These are phyloP conservation scores for Upupa epops DNA, from an alignment of 2,113 vertebrate genomes.

Conservation along the genomic window DNA sequence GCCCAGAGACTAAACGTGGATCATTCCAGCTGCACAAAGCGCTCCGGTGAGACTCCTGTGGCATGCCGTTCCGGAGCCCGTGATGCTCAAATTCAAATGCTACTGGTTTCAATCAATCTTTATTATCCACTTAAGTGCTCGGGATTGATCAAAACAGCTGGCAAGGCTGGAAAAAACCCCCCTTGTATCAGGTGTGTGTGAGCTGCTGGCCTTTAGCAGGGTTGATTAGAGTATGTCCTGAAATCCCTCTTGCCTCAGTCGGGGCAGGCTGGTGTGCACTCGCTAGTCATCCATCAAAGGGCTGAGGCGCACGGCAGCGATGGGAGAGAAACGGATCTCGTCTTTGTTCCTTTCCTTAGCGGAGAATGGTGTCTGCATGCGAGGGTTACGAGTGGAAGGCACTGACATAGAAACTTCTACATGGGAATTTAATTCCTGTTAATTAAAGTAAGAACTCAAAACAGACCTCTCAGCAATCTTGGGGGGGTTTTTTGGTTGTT, in stretches of 20 bases:
- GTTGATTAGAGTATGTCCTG: conserved; percentile 68
- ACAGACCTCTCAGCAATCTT: conserved; percentile 81
- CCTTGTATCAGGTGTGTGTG: conserved; percentile 62
- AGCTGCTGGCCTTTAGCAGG: conserved; percentile 67
- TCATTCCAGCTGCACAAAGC: not conserved
- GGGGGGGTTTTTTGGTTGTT: conserved; percentile 62
- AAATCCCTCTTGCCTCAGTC: conserved; percentile 78
- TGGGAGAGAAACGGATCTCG: conserved; percentile 71
- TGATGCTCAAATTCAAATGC: conserved; percentile 22
- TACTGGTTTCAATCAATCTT: conserved; percentile 10
- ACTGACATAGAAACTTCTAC: conserved; percentile 65
- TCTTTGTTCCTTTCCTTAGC: conserved; percentile 53
- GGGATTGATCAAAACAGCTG: conserved; percentile 58
- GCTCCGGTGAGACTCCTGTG: not conserved
- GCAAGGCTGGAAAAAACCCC: not conserved
- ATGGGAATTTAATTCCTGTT: conserved; percentile 78
- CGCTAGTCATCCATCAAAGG: conserved; percentile 81
- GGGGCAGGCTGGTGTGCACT: conserved; percentile 70
- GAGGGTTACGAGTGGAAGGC: conserved; percentile 75
- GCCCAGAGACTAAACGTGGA: not conserved
- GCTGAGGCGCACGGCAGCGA: conserved; percentile 52
- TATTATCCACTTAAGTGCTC: conserved; percentile 4
- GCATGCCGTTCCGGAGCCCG: not conserved
- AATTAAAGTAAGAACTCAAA: conserved; percentile 70
- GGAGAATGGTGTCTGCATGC: conserved; percentile 43